Evolutionary conservation across 2,797 vertebrate genomes (phyloP).

Genomic region (Pterois miles): DNA sequence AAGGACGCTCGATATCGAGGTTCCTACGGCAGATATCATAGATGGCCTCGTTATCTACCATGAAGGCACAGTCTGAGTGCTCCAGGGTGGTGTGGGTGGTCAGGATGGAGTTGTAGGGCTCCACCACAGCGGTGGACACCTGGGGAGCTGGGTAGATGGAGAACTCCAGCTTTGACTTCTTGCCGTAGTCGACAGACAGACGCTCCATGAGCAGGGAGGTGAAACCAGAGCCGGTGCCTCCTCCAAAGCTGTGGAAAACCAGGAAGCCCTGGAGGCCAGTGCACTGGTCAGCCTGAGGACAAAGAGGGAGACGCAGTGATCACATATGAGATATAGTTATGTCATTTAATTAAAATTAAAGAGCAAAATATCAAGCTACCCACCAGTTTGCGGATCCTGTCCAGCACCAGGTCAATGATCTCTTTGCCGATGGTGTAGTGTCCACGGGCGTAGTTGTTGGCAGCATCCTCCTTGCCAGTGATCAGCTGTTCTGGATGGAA

Average conservation of each 20-base stretch:
- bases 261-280: conserved; percentile 80
- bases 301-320: not conserved
- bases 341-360: not conserved
- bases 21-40: conserved; percentile 87
- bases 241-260: conserved; percentile 90
- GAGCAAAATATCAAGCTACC: not conserved
- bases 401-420: conserved; percentile 72
- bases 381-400: conserved; percentile 73
- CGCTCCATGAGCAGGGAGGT: conserved; percentile 89
- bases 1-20: conserved; percentile 83
- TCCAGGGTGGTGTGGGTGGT: conserved; percentile 84
- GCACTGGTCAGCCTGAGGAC: conserved; percentile 73
- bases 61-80: conserved; percentile 80
- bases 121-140: conserved; percentile 89
- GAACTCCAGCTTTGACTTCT: conserved; percentile 90
- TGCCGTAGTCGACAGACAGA: conserved; percentile 86
- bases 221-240: conserved; percentile 89
- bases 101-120: conserved; percentile 87
- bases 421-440: conserved; percentile 77
- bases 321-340: not conserved
- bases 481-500: conserved; percentile 74
- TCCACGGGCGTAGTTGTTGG: conserved; percentile 74
- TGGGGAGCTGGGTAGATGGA: conserved; percentile 89
- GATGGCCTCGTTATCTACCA: conserved; percentile 79
- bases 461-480: conserved; percentile 73